These are phyloP conservation scores for Anolis sagrei DNA, from an alignment of 2,113 vertebrate genomes.

Conservation along the genomic window DNA sequence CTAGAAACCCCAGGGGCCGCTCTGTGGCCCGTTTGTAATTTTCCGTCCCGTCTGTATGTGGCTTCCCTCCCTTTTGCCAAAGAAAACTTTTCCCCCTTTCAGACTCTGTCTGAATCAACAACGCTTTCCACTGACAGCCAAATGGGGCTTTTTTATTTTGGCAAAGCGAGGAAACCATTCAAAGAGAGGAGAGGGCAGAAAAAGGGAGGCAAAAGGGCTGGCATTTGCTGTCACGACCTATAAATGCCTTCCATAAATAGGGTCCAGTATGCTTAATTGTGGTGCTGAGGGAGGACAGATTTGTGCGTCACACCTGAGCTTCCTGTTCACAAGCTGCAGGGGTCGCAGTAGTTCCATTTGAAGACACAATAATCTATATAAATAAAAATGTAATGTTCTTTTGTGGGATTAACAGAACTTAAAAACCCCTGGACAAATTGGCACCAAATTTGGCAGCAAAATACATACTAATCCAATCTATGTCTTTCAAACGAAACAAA, in stretches of 20 bases:
- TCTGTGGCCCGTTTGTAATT: neutral
- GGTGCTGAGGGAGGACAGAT: neutral
- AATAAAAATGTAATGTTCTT: too few relatives aligned
- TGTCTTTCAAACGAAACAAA: too few relatives aligned
- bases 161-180: neutral
- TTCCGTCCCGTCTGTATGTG: conserved; percentile 3
- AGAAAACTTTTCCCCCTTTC: neutral
- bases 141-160: neutral
- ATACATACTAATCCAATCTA: too few relatives aligned
- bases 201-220: neutral
- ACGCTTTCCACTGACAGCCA: neutral
- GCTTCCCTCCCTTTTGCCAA: conserved; percentile 3
- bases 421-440: too few relatives aligned
- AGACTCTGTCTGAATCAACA: conserved; percentile 7
- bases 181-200: neutral
- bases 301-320: neutral
- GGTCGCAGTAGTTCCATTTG: too few relatives aligned
- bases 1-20: too few relatives aligned
- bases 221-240: too few relatives aligned
- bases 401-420: too few relatives aligned
- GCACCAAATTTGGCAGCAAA: too few relatives aligned
- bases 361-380: too few relatives aligned
- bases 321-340: neutral
- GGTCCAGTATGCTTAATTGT: neutral
- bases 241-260: too few relatives aligned